A percentile compares a stretch with the other conserved stretches of the same genome.
phyloP scores from a whole-genome alignment of 2,113 vertebrate species.

The Hemibagrus wyckioides region DNA sequence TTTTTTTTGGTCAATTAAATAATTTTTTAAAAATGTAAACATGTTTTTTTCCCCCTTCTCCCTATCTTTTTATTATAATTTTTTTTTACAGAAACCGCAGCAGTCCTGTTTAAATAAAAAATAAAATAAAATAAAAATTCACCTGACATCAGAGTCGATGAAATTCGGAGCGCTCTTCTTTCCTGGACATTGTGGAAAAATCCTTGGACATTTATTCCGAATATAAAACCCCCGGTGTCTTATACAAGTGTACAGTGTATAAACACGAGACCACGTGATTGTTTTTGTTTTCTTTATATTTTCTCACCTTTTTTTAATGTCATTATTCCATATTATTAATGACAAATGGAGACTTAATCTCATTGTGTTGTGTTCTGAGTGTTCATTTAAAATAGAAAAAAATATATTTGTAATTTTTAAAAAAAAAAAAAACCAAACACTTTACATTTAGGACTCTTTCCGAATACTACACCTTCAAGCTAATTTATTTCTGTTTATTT shows the following conservation, averaged over 20 bases:
- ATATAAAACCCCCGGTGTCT: not conserved
- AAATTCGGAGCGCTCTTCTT: not conserved
- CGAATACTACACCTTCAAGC: not conserved
- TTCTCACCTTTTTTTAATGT: not conserved
- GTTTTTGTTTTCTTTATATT: conserved; percentile 15
- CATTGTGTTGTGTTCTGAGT: not conserved
- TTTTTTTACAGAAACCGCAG: not conserved
- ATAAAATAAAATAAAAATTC: not conserved
- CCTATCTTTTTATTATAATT: too few relatives aligned
- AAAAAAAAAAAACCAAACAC: too few relatives aligned
- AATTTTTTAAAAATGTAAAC: too few relatives aligned
- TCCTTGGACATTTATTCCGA: not conserved
- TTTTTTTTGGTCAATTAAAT: too few relatives aligned
- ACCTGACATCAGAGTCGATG: not conserved
- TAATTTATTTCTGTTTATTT: not conserved
- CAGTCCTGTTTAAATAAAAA: not conserved
- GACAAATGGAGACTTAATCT: not conserved
- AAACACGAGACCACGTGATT: conserved; percentile 22
- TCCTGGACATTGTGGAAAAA: not conserved
- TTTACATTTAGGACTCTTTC: not conserved
- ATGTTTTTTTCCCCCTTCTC: too few relatives aligned
- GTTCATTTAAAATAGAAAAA: not conserved
- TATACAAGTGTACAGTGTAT: conserved; percentile 32
- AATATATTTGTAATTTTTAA: not conserved
- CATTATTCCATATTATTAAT: not conserved